A percentile compares a stretch with the other conserved stretches of the same genome.
These are phyloP conservation scores for Venturia canescens DNA, from an alignment of 1,140 invertebrate species.

Conservation along the genomic window DNA sequence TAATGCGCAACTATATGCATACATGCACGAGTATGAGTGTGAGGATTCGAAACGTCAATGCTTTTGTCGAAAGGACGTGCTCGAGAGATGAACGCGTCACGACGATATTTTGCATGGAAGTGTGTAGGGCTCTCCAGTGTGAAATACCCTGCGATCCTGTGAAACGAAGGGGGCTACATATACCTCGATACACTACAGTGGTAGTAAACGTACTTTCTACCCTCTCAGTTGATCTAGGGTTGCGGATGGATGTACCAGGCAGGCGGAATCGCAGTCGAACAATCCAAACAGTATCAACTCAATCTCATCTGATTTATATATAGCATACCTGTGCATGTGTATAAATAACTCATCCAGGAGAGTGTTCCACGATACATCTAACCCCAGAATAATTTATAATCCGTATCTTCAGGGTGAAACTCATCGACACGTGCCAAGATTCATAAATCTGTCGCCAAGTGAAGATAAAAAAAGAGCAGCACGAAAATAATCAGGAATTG, in stretches of 20 bases:
- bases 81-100: conserved; percentile 11
- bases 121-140: background rate
- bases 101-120: background rate
- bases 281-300: background rate
- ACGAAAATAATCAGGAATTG: background rate
- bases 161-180: background rate
- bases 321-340: background rate
- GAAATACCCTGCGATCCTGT: background rate
- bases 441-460: background rate
- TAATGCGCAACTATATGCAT: background rate
- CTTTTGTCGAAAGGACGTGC: conserved; percentile 12
- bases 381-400: conserved; percentile 1
- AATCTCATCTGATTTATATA: background rate
- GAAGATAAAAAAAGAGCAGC: background rate
- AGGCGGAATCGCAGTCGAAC: background rate
- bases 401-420: background rate
- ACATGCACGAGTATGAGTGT: background rate
- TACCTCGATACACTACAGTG: background rate
- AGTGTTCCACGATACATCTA: background rate
- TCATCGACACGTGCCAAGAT: background rate
- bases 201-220: conserved; percentile 5
- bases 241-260: background rate
- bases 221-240: background rate
- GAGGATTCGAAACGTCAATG: background rate
- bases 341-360: background rate